A percentile compares a stretch with the other conserved stretches of the same genome.
phyloP scores from a whole-genome alignment of 2,113 vertebrate species.

The Aleadryas rufinucha region DNA sequence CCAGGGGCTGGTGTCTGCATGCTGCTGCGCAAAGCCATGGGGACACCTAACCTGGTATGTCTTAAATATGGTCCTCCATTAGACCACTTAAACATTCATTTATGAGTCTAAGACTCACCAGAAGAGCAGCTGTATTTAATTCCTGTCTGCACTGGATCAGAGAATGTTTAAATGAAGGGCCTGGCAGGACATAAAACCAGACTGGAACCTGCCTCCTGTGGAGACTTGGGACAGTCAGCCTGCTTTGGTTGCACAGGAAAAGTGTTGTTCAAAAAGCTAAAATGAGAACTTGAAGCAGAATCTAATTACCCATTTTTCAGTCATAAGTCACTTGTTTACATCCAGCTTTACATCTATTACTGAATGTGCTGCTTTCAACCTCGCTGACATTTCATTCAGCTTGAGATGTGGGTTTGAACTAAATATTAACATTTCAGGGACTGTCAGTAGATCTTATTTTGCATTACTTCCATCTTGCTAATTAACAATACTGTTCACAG shows the following conservation, averaged over 20 bases:
- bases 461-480: neutral
- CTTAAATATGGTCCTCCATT: neutral
- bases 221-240: neutral
- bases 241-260: neutral
- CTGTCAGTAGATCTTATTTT: neutral
- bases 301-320: neutral
- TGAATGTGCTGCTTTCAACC: neutral
- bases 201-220: neutral
- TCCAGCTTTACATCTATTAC: neutral
- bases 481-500: neutral
- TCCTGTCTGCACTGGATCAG: neutral
- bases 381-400: neutral
- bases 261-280: neutral
- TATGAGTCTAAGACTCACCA: neutral
- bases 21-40: neutral
- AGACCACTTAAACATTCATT: neutral
- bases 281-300: neutral
- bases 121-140: constrained; percentile 10
- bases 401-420: neutral
- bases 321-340: neutral
- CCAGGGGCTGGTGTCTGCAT: neutral
- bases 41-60: neutral
- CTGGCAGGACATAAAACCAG: neutral
- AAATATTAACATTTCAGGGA: neutral
- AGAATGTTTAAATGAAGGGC: neutral